Evolutionary conservation across 2,888 invertebrate species (phyloP), one percentile per base, ranked within the genome.

Genomic region (Salpingus planirostris): DNA sequence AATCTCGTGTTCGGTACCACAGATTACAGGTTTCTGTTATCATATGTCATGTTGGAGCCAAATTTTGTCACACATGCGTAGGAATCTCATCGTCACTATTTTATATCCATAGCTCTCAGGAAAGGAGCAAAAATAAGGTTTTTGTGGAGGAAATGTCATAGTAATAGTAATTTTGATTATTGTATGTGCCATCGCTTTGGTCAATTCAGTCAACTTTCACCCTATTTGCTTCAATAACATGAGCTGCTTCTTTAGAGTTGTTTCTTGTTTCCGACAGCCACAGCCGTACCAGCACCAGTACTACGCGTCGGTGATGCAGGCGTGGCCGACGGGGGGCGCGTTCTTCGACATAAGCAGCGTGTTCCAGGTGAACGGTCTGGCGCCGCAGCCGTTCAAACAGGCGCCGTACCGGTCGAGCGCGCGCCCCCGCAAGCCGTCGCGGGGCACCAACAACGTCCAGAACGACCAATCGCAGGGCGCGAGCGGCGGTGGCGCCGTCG

Each of bases 301-400:
- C 53, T 78, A 76, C 60, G 69, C 74, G 21, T 68, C 74, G 31
- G 70, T 78, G 59, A 67, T 78, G 60, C 68, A 66, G 38, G 67
- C 75, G 46, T 71, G 73, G 67, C 54, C 59, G 10, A 38, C 61
- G 22, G 66, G 63, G 28, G 52, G 64, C 11, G 66, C 69, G 29
- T 81, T 72, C 55, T 80, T 75, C 52, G 80, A 80, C 46, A 73
- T 82, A 54, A 70, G 76, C 47, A 72, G 76, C 57, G 76, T 84
- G 40, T 81, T 80, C 62, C 73, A 80, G 39, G 71, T 80, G 51
- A 84, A 83, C 61, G 81, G 82, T 33, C 65, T 84, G 46, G 71
- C 80, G 35, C 80, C 79, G 27, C 80, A 78, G 58, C 70, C 72
- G 33, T 78, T 74, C 54, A 76, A 76, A 52, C 58, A 52, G 25